Evolutionary conservation across 1,140 invertebrate genomes (phyloP), one percentile per base, ranked within the genome.

Genomic region (Neodiprion fabricii): DNA sequence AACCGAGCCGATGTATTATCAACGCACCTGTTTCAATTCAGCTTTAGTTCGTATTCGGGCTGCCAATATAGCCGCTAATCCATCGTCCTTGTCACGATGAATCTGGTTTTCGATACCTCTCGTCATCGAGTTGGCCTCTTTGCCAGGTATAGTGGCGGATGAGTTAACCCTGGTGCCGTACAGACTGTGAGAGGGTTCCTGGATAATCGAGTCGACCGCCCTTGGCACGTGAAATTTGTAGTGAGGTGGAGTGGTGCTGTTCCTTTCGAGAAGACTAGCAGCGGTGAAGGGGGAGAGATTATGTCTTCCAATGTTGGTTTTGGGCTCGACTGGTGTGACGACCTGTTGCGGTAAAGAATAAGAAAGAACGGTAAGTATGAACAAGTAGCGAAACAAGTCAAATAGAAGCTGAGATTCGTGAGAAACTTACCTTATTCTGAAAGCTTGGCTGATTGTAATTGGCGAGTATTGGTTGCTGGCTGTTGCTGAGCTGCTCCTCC

Each of bases 41-140:
- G 93, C 95, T 87, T 95, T 95, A 3, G 95, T 96, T 70, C 94
- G 89, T 77, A 95, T 95, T 79, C 95, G 90, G 11, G 94, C 93
- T 10, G 92, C 91, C 68, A 94, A 84, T 69, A 88, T 89, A 23
- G 88, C 87, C 79, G 88, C 86, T 12, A 91, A 78, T 14, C 90
- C 90, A 82, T 92, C 91, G 67, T 87, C 86, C 70, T 87, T 87
- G 75, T 87, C 85, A 50, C 85, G 83, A 67, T 85, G 84, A 75
- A 86, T 86, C 76, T 86, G 85, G 82, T 85, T 85, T 74, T 86
- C 83, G 47, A 78, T 74, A 72, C 81, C 83, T 40, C 84, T 81
- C n/a, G 80, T 79, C 72, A 79, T 79, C 48, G 84, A 72, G 68
- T 84, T 78, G 68, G 83, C 82, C 47, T 87, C 86, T 71, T 86